Percentiles rank a stretch among this genome's conserved stretches.
Conservation (phyloP, 2,797 vertebrate genomes). For the Microchirus variegatus region DNA sequence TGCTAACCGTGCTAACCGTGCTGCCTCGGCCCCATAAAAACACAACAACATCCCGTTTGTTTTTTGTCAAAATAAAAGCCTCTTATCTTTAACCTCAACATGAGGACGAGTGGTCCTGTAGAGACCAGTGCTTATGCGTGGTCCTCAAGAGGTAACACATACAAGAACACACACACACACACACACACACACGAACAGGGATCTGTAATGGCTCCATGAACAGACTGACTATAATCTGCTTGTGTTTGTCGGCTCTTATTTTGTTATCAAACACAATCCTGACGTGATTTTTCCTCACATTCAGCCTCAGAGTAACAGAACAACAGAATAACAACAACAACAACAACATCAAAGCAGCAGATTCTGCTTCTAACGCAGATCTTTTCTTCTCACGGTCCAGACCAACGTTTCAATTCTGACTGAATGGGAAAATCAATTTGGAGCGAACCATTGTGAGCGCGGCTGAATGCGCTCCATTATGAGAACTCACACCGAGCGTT, state of each 20-base stretch:
- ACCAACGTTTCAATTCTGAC: background rate
- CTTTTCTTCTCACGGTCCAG: no score
- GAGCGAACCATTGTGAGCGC: background rate
- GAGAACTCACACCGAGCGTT: no score
- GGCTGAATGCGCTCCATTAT: background rate
- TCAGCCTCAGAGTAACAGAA: no score
- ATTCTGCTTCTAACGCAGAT: no score
- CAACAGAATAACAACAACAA: no score
- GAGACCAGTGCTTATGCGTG: no score
- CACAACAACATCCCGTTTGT: background rate
- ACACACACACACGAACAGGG: conserved; percentile 4
- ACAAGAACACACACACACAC: background rate
- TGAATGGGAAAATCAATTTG: conserved; percentile 6
- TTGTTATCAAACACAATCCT: background rate
- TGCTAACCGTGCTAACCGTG: conserved; percentile 5
- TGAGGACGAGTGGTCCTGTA: no score
- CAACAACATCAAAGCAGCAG: no score
- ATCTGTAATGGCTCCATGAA: background rate
- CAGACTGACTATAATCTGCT: background rate
- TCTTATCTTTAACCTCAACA: no score
- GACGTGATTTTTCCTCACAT: background rate
- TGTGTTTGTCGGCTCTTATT: background rate
- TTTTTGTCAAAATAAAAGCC: background rate
- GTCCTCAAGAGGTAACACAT: no score
- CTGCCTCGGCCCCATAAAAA: background rate